Percentiles rank a stretch among this genome's conserved stretches.
phyloP scores from a whole-genome alignment of 2,888 invertebrate species.

The Sesia bembeciformis region DNA sequence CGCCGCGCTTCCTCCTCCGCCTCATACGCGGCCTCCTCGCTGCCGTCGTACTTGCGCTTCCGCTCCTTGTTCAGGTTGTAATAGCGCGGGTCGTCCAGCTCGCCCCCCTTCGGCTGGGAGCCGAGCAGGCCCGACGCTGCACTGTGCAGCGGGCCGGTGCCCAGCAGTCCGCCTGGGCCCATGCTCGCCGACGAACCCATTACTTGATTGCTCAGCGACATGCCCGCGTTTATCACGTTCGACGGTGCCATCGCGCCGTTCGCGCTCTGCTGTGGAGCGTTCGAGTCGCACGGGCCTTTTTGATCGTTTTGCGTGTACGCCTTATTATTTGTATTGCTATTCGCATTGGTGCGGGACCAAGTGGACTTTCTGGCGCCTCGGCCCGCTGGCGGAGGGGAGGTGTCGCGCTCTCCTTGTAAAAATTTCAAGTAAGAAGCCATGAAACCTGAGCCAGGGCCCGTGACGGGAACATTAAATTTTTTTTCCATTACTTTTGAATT shows the following conservation, averaged over 20 bases:
- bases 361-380: conserved; percentile 79
- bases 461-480: conserved; percentile 74
- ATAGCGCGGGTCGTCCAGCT: conserved; percentile 81
- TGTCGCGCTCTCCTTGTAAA: conserved; percentile 86
- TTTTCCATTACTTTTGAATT: conserved; percentile 73
- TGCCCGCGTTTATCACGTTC: conserved; percentile 46
- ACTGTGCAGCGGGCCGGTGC: conserved; percentile 59
- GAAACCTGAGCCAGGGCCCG: conserved; percentile 82
- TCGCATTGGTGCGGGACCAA: conserved; percentile 73
- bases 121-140: conserved; percentile 43
- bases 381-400: conserved; percentile 84
- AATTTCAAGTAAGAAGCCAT: conserved; percentile 92
- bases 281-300: conserved; percentile 52
- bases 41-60: conserved; percentile 80
- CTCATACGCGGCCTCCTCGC: conserved; percentile 78
- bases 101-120: conserved; percentile 56
- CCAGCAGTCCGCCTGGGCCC: conserved; percentile 57
- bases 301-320: conserved; percentile 51
- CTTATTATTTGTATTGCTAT: conserved; percentile 50
- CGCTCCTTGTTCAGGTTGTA: conserved; percentile 83
- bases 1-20: conserved; percentile 70
- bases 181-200: conserved; percentile 49
- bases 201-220: conserved; percentile 49
- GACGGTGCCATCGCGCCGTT: conserved; percentile 56
- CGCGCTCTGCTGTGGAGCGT: conserved; percentile 48